Conservation (phyloP, 2,888 invertebrate species). For the Teinopalpus imperialis region DNA sequence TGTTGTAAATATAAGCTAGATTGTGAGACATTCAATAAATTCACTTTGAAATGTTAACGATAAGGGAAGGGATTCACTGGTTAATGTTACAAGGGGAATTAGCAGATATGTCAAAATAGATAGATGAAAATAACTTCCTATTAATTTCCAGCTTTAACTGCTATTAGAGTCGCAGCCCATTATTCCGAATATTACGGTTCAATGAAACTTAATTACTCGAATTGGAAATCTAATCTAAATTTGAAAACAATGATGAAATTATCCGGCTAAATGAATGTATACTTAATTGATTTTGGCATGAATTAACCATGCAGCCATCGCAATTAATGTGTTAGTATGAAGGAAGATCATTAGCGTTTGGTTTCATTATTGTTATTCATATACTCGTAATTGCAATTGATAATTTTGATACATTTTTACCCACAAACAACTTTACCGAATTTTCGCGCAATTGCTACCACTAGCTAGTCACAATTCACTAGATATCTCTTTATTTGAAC, state of each 20-base stretch:
- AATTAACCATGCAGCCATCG: too few relatives aligned
- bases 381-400: too few relatives aligned
- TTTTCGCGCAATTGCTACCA: too few relatives aligned
- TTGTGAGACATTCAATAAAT: constrained; percentile 54
- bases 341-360: too few relatives aligned
- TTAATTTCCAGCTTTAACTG: constrained; percentile 38
- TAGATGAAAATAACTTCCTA: constrained; percentile 33
- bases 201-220: constrained; percentile 43
- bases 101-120: constrained; percentile 41
- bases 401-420: too few relatives aligned
- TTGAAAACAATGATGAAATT: constrained; percentile 29
- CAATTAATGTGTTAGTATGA: too few relatives aligned
- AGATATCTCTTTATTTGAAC: too few relatives aligned
- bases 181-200: constrained; percentile 45
- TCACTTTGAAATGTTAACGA: constrained; percentile 38
- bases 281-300: constrained; percentile 5
- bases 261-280: constrained; percentile 15
- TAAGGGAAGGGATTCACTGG: constrained; percentile 38
- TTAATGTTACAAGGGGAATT: constrained; percentile 41
- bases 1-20: constrained; percentile 54
- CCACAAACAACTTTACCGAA: too few relatives aligned
- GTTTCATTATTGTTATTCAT: too few relatives aligned
- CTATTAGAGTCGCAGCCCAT: constrained; percentile 44
- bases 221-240: constrained; percentile 47
- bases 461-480: too few relatives aligned